A percentile compares a stretch with the other conserved stretches of the same genome.
phyloP scores from a whole-genome alignment of 2,797 vertebrate species.

The Anguilla megastoma region DNA sequence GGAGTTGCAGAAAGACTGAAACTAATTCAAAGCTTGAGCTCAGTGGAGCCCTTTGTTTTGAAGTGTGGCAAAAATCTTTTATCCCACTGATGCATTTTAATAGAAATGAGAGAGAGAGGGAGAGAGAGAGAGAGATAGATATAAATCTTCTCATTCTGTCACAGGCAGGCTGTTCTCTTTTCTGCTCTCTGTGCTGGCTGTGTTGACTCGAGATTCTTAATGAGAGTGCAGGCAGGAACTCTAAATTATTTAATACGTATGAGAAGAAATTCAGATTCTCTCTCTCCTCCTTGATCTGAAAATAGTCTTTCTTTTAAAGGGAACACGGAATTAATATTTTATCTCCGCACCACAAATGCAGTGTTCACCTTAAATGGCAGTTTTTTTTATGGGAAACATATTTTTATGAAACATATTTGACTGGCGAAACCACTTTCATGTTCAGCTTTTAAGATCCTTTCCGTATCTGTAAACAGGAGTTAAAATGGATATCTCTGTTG shows the following conservation, averaged over 20 bases:
- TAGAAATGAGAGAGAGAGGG: neutral
- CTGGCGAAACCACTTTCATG: neutral
- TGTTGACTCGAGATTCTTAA: constrained; percentile 65
- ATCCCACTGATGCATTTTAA: constrained; percentile 33
- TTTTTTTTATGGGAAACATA: neutral
- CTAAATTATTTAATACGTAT: constrained; percentile 77
- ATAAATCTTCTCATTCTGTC: constrained; percentile 37
- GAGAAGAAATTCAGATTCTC: constrained; percentile 63
- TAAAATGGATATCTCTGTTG: neutral
- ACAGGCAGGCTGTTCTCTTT: constrained; percentile 29
- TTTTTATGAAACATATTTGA: neutral
- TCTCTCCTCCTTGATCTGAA: constrained; percentile 54
- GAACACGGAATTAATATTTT: constrained; percentile 33
- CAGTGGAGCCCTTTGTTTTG: constrained; percentile 20
- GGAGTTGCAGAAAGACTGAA: neutral
- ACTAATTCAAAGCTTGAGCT: constrained; percentile 24
- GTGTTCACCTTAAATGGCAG: constrained; percentile 11
- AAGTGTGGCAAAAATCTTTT: neutral
- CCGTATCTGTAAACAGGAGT: neutral
- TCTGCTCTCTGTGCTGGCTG: constrained; percentile 35
- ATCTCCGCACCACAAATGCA: constrained; percentile 21
- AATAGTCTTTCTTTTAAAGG: constrained; percentile 37
- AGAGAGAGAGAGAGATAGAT: neutral
- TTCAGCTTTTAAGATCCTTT: neutral
- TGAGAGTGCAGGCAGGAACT: constrained; percentile 65